These are phyloP conservation scores for Hybos culiciformis DNA, from an alignment of 2,888 invertebrate genomes.

Conservation along the genomic window DNA sequence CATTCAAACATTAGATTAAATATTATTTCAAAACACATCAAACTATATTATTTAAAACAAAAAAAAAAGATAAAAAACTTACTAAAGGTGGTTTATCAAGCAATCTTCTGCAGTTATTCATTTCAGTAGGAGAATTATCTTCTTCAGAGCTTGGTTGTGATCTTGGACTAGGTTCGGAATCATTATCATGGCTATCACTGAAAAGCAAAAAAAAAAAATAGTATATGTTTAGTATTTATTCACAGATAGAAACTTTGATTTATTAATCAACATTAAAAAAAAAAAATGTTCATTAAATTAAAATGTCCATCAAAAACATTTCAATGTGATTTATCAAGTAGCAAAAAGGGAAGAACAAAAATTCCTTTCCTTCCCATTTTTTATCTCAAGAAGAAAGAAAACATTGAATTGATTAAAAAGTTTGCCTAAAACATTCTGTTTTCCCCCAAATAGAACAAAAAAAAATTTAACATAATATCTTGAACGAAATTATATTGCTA, in stretches of 20 bases:
- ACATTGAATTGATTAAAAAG: too few species aligned
- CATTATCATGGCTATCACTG: slow-evolving; percentile 27
- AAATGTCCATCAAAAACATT: neutral
- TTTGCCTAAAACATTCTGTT: too few species aligned
- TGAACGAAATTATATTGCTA: too few species aligned
- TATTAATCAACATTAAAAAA: neutral
- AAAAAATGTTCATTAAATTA: too few species aligned
- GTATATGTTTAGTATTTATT: neutral
- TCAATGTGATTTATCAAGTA: neutral
- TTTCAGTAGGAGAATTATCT: slow-evolving; percentile 72
- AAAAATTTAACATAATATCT: too few species aligned
- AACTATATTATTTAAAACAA: too few species aligned
- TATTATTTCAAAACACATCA: too few species aligned
- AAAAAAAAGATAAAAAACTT: slow-evolving; percentile 20
- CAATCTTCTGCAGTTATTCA: slow-evolving; percentile 67
- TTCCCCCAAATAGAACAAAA: too few species aligned
- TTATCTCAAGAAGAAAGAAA: too few species aligned
- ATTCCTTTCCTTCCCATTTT: too few species aligned
- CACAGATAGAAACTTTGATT: slow-evolving; percentile 8
- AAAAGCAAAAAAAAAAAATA: slow-evolving; percentile 2
- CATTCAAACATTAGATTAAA: too few species aligned
- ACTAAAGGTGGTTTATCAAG: slow-evolving; percentile 62
- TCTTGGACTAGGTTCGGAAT: slow-evolving; percentile 29
- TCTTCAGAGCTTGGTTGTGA: slow-evolving; percentile 54
- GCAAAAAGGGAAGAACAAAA: neutral